Evolutionary conservation across 2,113 vertebrate genomes (phyloP).

Genomic region (Protobothrops mucrosquamatus): DNA sequence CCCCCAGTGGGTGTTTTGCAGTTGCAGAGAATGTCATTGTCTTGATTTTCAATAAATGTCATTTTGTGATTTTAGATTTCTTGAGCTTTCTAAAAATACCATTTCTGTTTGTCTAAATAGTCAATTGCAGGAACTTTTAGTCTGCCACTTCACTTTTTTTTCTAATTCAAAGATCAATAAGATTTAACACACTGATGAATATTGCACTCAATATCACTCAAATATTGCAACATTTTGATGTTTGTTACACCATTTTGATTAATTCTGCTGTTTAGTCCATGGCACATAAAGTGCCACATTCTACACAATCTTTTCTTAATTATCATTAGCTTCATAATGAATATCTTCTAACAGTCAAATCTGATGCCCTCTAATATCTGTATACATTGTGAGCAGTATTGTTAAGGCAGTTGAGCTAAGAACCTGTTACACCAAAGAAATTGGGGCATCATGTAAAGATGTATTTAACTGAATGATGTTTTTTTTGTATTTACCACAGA

Average conservation of each 20-base stretch:
- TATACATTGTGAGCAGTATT: no score
- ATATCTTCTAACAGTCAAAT: slow-evolving; percentile 49
- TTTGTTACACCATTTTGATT: slow-evolving; percentile 48
- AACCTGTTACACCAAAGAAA: no score
- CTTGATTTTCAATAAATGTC: not conserved
- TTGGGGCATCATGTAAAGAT: no score
- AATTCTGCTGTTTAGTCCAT: slow-evolving; percentile 32
- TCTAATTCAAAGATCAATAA: not conserved
- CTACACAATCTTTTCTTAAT: slow-evolving; percentile 53
- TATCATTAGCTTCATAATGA: slow-evolving; percentile 50
- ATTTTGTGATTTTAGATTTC: not conserved
- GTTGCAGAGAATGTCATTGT: not conserved
- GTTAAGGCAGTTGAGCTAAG: no score
- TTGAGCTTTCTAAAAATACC: not conserved
- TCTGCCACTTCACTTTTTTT: slow-evolving; percentile 16
- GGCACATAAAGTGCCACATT: slow-evolving; percentile 52
- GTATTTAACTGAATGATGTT: no score
- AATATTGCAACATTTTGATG: slow-evolving; percentile 38
- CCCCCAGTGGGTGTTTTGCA: not conserved
- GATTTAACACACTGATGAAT: slow-evolving; percentile 38
- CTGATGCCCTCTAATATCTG: slow-evolving; percentile 19
- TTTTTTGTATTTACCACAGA: no score
- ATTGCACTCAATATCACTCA: not conserved
- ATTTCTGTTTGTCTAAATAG: slow-evolving; percentile 19
- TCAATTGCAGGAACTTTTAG: not conserved